Conservation (phyloP, 92 coral and sea anemone species). For the Epizoanthus fatuus region DNA sequence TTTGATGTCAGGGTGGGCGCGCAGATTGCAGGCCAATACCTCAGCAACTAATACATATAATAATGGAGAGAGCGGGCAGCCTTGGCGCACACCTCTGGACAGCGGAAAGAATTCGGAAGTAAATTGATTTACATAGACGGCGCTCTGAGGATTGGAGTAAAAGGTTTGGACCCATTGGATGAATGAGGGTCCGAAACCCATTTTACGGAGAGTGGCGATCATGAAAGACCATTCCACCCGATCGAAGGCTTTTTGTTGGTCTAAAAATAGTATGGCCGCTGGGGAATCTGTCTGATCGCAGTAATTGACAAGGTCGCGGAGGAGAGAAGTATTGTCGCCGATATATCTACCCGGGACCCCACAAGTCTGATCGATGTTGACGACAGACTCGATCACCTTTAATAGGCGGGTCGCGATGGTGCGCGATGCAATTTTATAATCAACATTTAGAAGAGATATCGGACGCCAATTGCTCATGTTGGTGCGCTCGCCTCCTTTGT, state of each 20-base stretch:
- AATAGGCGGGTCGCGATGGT: too few relatives aligned
- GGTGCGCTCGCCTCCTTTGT: neutral
- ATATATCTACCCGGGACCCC: too few relatives aligned
- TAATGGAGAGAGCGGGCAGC: neutral
- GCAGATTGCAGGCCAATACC: neutral
- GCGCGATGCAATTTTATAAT: neutral
- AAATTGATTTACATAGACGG: neutral
- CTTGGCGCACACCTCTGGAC: constrained; percentile 15
- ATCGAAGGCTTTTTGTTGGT: too few relatives aligned
- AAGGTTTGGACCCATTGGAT: neutral
- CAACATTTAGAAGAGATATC: neutral
- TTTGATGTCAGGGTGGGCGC: neutral
- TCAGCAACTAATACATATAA: neutral
- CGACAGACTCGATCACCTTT: too few relatives aligned
- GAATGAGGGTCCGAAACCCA: constrained; percentile 23
- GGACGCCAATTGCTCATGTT: neutral
- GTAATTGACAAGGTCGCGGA: too few relatives aligned
- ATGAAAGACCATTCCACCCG: neutral
- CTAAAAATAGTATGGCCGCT: too few relatives aligned
- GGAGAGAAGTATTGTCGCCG: too few relatives aligned
- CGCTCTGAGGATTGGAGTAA: neutral
- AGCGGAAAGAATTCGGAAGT: neutral
- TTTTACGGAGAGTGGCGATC: neutral
- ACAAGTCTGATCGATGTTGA: too few relatives aligned
- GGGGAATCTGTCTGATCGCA: too few relatives aligned